Evolutionary conservation across 2,888 invertebrate genomes (phyloP), one percentile per base, ranked within the genome.

Genomic region (Erebia palarica): DNA sequence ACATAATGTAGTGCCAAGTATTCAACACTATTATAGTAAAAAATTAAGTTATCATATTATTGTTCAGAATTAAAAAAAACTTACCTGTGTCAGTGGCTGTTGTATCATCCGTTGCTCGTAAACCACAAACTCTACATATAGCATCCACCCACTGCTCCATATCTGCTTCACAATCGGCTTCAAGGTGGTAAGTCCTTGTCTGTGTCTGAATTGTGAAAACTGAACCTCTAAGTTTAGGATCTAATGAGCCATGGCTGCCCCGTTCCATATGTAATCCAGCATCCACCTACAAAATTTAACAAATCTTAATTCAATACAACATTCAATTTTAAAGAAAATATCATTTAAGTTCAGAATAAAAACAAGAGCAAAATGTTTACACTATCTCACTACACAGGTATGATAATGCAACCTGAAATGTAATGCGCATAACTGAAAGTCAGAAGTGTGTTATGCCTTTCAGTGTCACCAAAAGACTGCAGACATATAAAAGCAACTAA

Each of bases 111-210:
- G 95, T 95, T 1, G 97, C 95, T 83, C 97, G 96, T 73, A 98
- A 90, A 64, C 97, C 97, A 87, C 98, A 99, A 58, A 98, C 98
- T 87, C 96, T 96, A 87, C 99, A 99, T 78, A 99, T 97, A 73
- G 97, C 97, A 82, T 97, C 96, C 11, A 99, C 98, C 99, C 99
- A 99, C 86, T 96, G 96, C 79, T 96, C 96, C 98, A 99, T 98
- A 81, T 98, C 98, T 61, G 95, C 94, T 85, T 98, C 98, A 49
- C 96, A 96, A 79, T 98, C 98, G 0, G 98, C 98, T 72, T 98
- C 98, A 78, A 99, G 94, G 87, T 98, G 98, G 86, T 98, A 99
- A 49, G 96, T 97, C 78, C 99, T 94, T 76, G 96, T 96, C 51
- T 97, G 97, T 67, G 98, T 98, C 85, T 96, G 96, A 55, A 98